A percentile compares a stretch with the other conserved stretches of the same genome.
Conservation (phyloP, 2,797 vertebrate species). For the Sebastes minor region DNA sequence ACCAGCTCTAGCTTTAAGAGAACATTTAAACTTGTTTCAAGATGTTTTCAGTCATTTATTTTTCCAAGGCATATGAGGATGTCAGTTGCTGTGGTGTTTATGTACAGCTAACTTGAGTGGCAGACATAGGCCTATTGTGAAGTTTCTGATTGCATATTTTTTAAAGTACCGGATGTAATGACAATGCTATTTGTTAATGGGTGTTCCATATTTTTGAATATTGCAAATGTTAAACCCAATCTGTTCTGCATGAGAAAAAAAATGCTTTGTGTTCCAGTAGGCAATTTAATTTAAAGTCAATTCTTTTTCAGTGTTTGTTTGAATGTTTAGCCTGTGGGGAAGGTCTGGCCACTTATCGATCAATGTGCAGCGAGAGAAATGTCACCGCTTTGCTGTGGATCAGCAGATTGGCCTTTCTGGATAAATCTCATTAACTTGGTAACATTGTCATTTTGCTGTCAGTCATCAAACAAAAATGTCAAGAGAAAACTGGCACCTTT, state of each 20-base stretch:
- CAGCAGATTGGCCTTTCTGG: constrained; percentile 71
- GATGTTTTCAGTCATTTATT: neutral
- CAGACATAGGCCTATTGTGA: too few species aligned
- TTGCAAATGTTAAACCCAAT: neutral
- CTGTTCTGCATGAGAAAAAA: neutral
- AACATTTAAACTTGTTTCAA: neutral
- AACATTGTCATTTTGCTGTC: constrained; percentile 62
- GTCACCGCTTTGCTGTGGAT: constrained; percentile 64
- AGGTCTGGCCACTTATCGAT: constrained; percentile 68
- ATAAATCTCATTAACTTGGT: constrained; percentile 71
- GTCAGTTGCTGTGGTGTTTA: neutral
- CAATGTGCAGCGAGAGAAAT: constrained; percentile 67
- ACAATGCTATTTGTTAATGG: neutral
- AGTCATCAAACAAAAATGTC: constrained; percentile 73
- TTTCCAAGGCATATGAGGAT: neutral
- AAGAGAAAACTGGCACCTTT: constrained; percentile 50
- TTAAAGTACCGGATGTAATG: neutral
- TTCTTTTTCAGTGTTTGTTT: constrained; percentile 17
- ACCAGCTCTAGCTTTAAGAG: neutral
- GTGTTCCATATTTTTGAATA: neutral
- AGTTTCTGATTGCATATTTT: neutral
- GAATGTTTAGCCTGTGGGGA: constrained; percentile 38
- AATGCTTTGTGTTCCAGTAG: neutral
- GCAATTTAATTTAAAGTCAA: neutral
- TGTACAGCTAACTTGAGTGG: neutral